These are phyloP conservation scores for Steinernema feltiae DNA, from an alignment of 1,140 invertebrate genomes.

Conservation along the genomic window DNA sequence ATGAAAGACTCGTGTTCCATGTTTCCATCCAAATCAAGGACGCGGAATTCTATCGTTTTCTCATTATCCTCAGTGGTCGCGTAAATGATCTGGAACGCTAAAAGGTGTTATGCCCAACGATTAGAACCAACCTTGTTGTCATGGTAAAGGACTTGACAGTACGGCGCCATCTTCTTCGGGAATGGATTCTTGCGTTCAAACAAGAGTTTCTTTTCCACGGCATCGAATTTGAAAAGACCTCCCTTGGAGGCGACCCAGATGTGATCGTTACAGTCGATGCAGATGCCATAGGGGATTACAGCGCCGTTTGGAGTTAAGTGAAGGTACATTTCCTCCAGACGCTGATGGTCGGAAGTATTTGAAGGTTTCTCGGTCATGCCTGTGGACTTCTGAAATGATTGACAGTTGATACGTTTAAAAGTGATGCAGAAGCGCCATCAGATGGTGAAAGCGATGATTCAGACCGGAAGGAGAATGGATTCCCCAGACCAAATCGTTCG, in stretches of 20 bases:
- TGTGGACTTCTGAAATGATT: too few species aligned
- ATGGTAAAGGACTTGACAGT: slow-evolving; percentile 45
- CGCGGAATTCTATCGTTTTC: slow-evolving; percentile 40
- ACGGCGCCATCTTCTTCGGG: slow-evolving; percentile 56
- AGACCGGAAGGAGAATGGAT: neutral
- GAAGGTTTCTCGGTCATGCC: slow-evolving; percentile 49
- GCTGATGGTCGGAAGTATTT: slow-evolving; percentile 52
- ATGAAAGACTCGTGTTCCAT: slow-evolving; percentile 54
- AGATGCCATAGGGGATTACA: slow-evolving; percentile 48
- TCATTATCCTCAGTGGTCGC: slow-evolving; percentile 41
- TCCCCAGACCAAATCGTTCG: neutral
- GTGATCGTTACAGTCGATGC: slow-evolving; percentile 39
- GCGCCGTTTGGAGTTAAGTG: slow-evolving; percentile 52
- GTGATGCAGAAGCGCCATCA: too few species aligned
- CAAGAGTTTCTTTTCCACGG: slow-evolving; percentile 26
- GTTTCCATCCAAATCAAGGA: slow-evolving; percentile 46
- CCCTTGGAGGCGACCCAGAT: slow-evolving; percentile 56
- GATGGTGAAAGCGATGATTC: too few species aligned
- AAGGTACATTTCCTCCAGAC: slow-evolving; percentile 47
- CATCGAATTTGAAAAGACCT: slow-evolving; percentile 51
- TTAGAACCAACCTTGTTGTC: slow-evolving; percentile 50
- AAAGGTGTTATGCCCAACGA: too few species aligned
- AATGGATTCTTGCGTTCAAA: slow-evolving; percentile 51
- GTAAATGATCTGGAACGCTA: slow-evolving; percentile 48
- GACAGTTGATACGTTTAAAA: too few species aligned